A percentile compares a stretch with the other conserved stretches of the same genome.
Evolutionary conservation across 2,888 invertebrate species (phyloP).

Genomic region (Nebria brevicollis): DNA sequence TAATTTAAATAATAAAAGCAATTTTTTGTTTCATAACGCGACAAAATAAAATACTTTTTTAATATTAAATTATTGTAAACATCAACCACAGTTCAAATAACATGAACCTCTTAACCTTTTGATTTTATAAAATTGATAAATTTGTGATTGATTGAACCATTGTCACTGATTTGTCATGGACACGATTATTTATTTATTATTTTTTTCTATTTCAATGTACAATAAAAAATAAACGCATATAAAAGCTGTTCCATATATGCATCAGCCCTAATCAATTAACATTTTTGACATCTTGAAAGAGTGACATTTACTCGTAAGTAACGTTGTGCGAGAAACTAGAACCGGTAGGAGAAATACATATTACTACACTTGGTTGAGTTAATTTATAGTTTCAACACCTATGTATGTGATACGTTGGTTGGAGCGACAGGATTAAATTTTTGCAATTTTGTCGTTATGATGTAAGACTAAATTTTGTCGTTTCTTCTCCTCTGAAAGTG

Average conservation of each 20-base stretch:
- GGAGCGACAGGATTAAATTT: no score
- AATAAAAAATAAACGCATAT: not conserved
- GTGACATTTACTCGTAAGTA: not conserved
- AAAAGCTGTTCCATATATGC: not conserved
- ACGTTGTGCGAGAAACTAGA: not conserved
- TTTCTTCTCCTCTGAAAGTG: no score
- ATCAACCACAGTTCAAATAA: not conserved
- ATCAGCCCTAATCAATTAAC: conserved; percentile 6
- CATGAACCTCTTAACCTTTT: not conserved
- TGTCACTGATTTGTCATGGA: conserved; percentile 4
- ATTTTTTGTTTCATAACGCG: no score
- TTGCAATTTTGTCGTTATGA: no score
- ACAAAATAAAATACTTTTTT: no score
- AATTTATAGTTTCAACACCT: not conserved
- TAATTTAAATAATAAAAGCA: no score
- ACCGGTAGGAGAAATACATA: not conserved
- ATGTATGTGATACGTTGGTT: not conserved
- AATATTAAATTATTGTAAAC: not conserved
- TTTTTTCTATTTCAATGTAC: not conserved
- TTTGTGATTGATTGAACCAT: not conserved
- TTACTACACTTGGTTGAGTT: not conserved
- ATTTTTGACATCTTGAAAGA: not conserved
- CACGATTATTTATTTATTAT: not conserved
- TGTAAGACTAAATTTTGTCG: no score
- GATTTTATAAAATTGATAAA: not conserved